Percentiles rank a stretch among this genome's conserved stretches.
Evolutionary conservation across 2,113 vertebrate species (phyloP).

Genomic region (Lepus timidus): DNA sequence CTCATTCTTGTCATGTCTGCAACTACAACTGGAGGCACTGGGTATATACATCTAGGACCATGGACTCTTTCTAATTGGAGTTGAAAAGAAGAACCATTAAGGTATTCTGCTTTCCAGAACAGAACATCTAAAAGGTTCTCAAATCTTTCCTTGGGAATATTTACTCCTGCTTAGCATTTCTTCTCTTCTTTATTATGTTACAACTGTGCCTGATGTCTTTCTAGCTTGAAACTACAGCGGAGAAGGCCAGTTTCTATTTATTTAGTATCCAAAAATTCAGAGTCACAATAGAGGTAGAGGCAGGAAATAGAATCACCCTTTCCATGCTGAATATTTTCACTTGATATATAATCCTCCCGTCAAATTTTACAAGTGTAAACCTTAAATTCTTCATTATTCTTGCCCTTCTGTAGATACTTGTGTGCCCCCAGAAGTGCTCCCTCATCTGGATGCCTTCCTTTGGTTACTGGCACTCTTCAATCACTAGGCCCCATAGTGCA

Average conservation of each 20-base stretch:
- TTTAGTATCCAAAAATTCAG: not conserved
- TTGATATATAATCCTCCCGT: not conserved
- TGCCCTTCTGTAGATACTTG: not conserved
- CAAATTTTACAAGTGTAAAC: not conserved
- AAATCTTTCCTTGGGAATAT: not conserved
- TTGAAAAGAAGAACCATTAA: not conserved
- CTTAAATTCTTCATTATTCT: not conserved
- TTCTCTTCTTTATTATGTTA: not conserved
- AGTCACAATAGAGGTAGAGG: not conserved
- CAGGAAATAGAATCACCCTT: not conserved
- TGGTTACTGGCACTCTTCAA: not conserved
- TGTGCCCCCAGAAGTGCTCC: not conserved
- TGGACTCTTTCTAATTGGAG: not conserved
- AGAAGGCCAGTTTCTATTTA: not conserved
- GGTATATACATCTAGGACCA: not conserved
- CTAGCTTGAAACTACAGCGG: not conserved
- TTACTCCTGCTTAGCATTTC: not conserved
- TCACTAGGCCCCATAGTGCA: not conserved
- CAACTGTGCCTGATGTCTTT: not conserved
- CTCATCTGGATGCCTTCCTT: not conserved
- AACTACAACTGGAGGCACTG: not conserved
- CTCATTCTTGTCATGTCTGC: fast-evolving
- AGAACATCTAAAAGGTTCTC: not conserved
- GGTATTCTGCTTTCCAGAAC: not conserved
- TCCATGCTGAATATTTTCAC: not conserved